A percentile compares a stretch with the other conserved stretches of the same genome.
phyloP scores from a whole-genome alignment of 2,888 invertebrate species.

The Chymomyza procnemis region DNA sequence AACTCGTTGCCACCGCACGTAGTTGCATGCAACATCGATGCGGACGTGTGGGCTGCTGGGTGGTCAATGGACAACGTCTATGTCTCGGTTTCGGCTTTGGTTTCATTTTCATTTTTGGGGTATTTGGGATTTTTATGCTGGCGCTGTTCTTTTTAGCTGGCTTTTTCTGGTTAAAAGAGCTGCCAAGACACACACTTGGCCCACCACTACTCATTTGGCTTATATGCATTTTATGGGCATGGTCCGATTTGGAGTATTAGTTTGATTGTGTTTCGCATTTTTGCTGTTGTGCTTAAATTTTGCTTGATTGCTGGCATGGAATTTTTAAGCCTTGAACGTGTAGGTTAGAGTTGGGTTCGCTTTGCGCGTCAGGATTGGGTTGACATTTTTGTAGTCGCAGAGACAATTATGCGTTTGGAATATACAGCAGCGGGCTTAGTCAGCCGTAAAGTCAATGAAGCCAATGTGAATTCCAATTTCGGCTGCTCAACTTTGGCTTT shows the following conservation, averaged over 20 bases:
- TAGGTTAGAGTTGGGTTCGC: constrained; percentile 18
- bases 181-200: constrained; percentile 26
- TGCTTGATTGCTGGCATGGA: constrained; percentile 28
- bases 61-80: constrained; percentile 47
- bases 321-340: constrained; percentile 36
- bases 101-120: constrained; percentile 25
- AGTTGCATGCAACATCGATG: constrained; percentile 21
- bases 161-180: constrained; percentile 37
- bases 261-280: constrained; percentile 7
- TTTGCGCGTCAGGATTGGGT: background rate
- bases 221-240: constrained; percentile 58
- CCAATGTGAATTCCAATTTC: background rate
- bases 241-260: constrained; percentile 7
- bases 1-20: constrained; percentile 49
- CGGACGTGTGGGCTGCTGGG: constrained; percentile 32
- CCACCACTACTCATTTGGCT: constrained; percentile 39
- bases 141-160: background rate
- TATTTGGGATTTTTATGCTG: constrained; percentile 10
- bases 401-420: background rate
- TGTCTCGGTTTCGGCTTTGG: constrained; percentile 26
- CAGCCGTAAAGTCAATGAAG: background rate
- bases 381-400: background rate
- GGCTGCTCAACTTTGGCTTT: constrained; percentile 28
- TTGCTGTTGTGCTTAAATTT: constrained; percentile 12
- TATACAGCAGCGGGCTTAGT: background rate